Base-by-base conservation (phyloP, 2,888 invertebrate genomes). In the Poecilus cupreus region DNA sequence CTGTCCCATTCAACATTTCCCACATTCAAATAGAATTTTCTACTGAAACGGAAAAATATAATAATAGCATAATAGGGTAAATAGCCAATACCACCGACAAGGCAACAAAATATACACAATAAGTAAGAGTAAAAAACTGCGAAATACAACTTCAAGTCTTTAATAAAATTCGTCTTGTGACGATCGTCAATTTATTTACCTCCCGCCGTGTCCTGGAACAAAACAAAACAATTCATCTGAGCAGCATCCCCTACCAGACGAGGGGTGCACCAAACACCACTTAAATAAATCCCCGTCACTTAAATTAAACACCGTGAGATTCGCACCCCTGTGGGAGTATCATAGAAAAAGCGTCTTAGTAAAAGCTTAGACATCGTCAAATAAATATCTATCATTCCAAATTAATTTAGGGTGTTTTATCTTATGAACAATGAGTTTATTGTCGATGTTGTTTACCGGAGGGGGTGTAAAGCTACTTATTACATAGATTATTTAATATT, bases 281-380 rank as follows among this genome's bases (percentile, higher is more conserved):
- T 76, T 76, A 76, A 54, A 76, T 54, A 76, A 76, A 76, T 76
- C 76, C 76, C 75, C 51, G 75, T 75, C 75, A 51, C 49, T 75
- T 76, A 57, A 37, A 54, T 74, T 18, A 46, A 74, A 74, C 49
- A 49, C 74, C 46, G 49, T 11, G 74, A 51, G 78, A 46, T 78
- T 78, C 26, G 8, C 39, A 70, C 70, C 70, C 37, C 70, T 43
- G 39, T 11, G 70, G 22, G 39, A 70, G 39, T 18, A 22, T 54
- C 20, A 54, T 18, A 5, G 54, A 54, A 18, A 20, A 22, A 43
- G 10, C 13, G 43, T 43, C 43, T 43, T 43, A 43, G n/a, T 43
- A 10, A 43, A 10, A 3, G n/a, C 11, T 11, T 43, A n/a, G 43
- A 43, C 43, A 43, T 13, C 43, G 13, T 43, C 1, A 43, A 43